These are phyloP conservation scores for Mus pahari DNA, from an alignment of 2,113 vertebrate genomes.

Conservation along the genomic window DNA sequence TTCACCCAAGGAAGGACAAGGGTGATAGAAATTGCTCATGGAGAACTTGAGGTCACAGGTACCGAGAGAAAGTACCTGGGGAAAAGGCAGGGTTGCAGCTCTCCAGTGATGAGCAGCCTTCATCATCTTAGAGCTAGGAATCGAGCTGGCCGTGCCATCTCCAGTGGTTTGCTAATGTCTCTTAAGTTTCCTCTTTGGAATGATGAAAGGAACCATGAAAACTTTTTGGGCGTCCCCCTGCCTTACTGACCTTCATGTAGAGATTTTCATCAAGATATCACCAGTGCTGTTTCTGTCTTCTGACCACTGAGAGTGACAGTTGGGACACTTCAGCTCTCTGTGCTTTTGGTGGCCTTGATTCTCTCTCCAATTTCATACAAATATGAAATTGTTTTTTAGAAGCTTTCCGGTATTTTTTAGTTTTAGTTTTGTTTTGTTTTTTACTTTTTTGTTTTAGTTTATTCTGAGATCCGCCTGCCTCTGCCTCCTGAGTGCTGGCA, in stretches of 20 bases:
- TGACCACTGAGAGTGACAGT: background rate
- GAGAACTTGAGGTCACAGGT: background rate
- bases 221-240: background rate
- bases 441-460: background rate
- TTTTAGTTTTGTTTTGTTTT: background rate
- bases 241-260: background rate
- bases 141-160: background rate
- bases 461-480: background rate
- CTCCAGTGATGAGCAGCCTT: background rate
- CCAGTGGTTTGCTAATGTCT: background rate
- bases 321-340: background rate
- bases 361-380: background rate
- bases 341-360: background rate
- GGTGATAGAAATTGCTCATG: background rate
- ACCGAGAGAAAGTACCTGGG: background rate
- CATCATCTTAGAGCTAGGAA: background rate
- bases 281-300: background rate
- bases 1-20: background rate
- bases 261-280: background rate
- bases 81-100: rapidly evolving
- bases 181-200: background rate
- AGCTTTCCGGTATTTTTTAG: background rate
- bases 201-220: background rate
- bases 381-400: background rate
- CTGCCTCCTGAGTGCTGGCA: background rate